phyloP scores from a whole-genome alignment of 2,113 vertebrate species.

The Phylloscopus trochilus region DNA sequence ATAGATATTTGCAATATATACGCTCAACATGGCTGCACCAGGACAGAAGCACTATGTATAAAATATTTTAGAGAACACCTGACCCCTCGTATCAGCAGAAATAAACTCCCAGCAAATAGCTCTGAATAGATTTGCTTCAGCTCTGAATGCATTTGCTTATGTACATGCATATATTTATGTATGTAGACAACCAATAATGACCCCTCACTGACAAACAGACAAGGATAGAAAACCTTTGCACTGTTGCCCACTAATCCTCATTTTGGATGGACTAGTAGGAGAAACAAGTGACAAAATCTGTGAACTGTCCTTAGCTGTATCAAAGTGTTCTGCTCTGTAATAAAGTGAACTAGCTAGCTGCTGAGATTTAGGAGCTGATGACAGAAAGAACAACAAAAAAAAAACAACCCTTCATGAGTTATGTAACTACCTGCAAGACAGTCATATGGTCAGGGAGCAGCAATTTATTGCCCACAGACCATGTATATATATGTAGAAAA shows the following conservation, averaged over 20 bases:
- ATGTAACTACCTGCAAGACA: not conserved
- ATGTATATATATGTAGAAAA: not conserved
- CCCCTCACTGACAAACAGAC: not conserved
- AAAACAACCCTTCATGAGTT: rapidly evolving
- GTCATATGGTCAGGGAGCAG: not conserved
- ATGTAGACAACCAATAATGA: not conserved
- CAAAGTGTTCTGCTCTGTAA: not conserved
- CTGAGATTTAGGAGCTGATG: not conserved
- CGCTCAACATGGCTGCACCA: not conserved
- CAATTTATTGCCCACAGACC: not conserved
- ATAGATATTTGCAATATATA: not conserved
- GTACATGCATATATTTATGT: not conserved
- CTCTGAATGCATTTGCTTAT: not conserved
- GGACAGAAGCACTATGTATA: not conserved
- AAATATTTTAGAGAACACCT: not conserved
- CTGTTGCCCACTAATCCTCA: not conserved
- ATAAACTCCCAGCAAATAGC: not conserved
- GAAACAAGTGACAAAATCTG: not conserved
- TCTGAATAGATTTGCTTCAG: not conserved
- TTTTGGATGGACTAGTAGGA: not conserved
- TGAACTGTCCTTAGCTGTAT: not conserved
- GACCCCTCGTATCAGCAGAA: not conserved
- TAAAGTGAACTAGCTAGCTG: not conserved
- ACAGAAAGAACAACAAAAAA: not conserved
- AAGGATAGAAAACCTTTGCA: not conserved